Evolutionary conservation across 2,888 invertebrate genomes (phyloP), one percentile per base, ranked within the genome.

Genomic region (Chaetoderma sp.): DNA sequence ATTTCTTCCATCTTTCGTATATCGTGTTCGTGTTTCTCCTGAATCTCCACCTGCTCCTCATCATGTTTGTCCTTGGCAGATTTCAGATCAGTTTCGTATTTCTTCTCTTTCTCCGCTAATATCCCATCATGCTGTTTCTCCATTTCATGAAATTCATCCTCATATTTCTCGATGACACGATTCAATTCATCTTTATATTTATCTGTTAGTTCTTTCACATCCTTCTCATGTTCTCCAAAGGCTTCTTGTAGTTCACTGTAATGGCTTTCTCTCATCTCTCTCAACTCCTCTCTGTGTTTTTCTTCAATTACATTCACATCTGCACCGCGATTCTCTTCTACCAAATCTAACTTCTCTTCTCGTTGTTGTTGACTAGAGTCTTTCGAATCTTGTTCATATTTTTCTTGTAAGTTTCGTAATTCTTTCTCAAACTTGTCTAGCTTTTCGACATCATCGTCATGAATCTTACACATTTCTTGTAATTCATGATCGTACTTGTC

Each of bases 111-210:
- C 39, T 13, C 39, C 10, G 39, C 39, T n/a, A n/a, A n/a, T n/a
- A n/a, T n/a, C 2, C 32, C 30, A 52, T 52, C 5, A 28, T 4
- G 28, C n/a, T n/a, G n/a, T n/a, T n/a, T n/a, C n/a, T n/a, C n/a
- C n/a, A n/a, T n/a, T n/a, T n/a, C n/a, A n/a, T n/a, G n/a, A n/a
- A 72, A 63, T 56, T 65, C 67, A 50, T 60, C 58, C 64, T 72
- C 72, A 69, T 72, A 69, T 56, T 72, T 69, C 23, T 67, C 63
- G 33, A 65, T 72, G 36, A 72, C 69, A 56, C 36, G 55, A 42
- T 72, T 65, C 45, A 72, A 55, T 62, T 65, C 69, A 25, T 73
- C 73, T 59, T 70, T 68, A 54, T 60, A 68, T 57, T 67, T 67
- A 58, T 60, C 55, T 42, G 73, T 68, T 28, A 72, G 39, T 65